Evolutionary conservation across 2,888 invertebrate genomes (phyloP).

Genomic region (Barypeithes pellucidus): DNA sequence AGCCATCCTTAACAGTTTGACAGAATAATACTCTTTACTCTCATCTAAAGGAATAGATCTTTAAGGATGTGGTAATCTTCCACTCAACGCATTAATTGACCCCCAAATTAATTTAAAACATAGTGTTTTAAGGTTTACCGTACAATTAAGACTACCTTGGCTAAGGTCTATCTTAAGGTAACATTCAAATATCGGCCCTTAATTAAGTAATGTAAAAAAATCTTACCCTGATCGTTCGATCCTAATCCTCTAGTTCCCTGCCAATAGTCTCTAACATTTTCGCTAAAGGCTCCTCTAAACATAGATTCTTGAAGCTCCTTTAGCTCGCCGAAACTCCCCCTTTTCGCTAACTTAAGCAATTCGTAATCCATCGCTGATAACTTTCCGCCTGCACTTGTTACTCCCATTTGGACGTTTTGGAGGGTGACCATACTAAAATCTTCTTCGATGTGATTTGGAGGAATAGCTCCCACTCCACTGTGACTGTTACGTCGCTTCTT

Average conservation of each 20-base stretch:
- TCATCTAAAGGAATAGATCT: too few relatives aligned
- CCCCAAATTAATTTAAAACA: too few relatives aligned
- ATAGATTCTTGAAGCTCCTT: constrained; percentile 58
- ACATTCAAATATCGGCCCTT: too few relatives aligned
- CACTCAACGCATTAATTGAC: too few relatives aligned
- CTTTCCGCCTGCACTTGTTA: constrained; percentile 47
- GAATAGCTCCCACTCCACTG: constrained; percentile 25
- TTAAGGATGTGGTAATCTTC: too few relatives aligned
- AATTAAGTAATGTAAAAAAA: too few relatives aligned
- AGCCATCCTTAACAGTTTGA: too few relatives aligned
- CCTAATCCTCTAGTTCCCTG: constrained; percentile 38
- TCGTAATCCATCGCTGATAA: constrained; percentile 78
- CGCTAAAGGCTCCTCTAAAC: constrained; percentile 65
- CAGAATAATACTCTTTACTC: too few relatives aligned
- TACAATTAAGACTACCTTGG: too few relatives aligned
- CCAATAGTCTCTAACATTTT: constrained; percentile 59
- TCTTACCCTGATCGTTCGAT: constrained; percentile 56
- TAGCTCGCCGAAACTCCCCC: constrained; percentile 68
- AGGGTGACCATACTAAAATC: constrained; percentile 41
- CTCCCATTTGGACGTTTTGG: constrained; percentile 44
- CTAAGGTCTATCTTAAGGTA: too few relatives aligned
- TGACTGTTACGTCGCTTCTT: constrained; percentile 53
- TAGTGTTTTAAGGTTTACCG: too few relatives aligned
- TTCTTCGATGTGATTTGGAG: neutral
- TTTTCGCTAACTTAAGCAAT: constrained; percentile 74